Conservation (phyloP, 1,140 invertebrate species). For the Rhagoletis pomonella region DNA sequence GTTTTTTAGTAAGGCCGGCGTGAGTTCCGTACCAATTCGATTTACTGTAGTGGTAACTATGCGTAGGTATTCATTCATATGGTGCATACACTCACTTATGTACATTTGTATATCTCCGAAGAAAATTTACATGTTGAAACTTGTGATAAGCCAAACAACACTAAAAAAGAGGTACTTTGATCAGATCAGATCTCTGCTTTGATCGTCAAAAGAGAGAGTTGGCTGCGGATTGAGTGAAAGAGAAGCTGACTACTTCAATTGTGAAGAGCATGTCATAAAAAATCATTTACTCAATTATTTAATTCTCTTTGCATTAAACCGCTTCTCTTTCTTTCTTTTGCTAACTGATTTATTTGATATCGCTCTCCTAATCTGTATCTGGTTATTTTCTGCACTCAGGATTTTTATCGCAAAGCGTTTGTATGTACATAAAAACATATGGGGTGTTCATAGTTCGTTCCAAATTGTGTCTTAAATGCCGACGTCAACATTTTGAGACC, state of each 20-base stretch:
- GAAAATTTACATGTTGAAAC: background rate
- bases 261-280: background rate
- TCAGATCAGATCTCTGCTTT: background rate
- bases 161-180: background rate
- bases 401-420: too few species aligned
- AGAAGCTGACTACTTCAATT: background rate
- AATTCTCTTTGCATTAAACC: background rate
- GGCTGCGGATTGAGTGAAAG: background rate
- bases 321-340: background rate
- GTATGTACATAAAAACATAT: too few species aligned
- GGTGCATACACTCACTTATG: too few species aligned
- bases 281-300: background rate
- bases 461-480: too few species aligned
- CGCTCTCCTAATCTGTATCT: background rate
- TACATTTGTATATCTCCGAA: too few species aligned
- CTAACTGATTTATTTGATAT: background rate
- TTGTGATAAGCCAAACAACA: background rate
- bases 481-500: too few species aligned
- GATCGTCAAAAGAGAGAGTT: background rate
- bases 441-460: background rate
- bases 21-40: too few species aligned
- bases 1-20: too few species aligned
- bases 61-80: too few species aligned
- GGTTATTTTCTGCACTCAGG: background rate
- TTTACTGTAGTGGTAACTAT: too few species aligned